phyloP scores from a whole-genome alignment of 2,888 invertebrate species.

The Crepidodera aurea region DNA sequence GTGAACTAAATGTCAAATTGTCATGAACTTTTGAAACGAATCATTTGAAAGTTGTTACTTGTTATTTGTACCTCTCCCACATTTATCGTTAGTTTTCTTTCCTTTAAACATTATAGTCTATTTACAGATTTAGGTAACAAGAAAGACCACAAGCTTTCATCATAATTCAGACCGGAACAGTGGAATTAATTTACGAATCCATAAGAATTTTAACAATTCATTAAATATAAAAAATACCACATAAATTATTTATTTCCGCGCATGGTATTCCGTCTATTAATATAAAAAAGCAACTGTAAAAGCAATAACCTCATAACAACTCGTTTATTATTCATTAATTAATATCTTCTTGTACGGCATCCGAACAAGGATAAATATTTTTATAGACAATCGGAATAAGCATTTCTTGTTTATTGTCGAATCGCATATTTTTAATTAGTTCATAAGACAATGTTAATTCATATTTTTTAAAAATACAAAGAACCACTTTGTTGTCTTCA shows the following conservation, averaged over 20 bases:
- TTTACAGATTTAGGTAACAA: too few relatives aligned
- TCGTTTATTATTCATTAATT: conserved; percentile 14
- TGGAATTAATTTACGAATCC: too few relatives aligned
- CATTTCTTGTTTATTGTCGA: conserved; percentile 30
- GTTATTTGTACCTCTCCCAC: too few relatives aligned
- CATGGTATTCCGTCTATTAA: conserved; percentile 9
- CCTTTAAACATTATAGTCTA: too few relatives aligned
- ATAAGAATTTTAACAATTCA: not conserved
- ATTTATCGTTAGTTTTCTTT: too few relatives aligned
- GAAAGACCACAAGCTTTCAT: too few relatives aligned
- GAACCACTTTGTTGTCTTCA: too few relatives aligned
- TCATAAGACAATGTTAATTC: not conserved
- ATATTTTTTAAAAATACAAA: too few relatives aligned
- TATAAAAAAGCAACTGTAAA: conserved; percentile 19
- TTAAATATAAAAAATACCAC: not conserved
- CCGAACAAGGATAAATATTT: conserved; percentile 26
- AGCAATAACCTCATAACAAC: conserved; percentile 19
- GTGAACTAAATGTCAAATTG: too few relatives aligned
- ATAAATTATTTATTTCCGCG: conserved; percentile 20
- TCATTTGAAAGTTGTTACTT: too few relatives aligned
- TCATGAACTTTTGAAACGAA: too few relatives aligned
- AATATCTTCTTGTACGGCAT: conserved; percentile 1
- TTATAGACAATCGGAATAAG: conserved; percentile 28
- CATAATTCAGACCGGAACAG: too few relatives aligned
- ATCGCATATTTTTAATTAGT: not conserved